Percentiles rank a stretch among this genome's conserved stretches.
These are phyloP conservation scores for Theristicus caerulescens DNA, from an alignment of 2,113 vertebrate genomes.

Conservation along the genomic window DNA sequence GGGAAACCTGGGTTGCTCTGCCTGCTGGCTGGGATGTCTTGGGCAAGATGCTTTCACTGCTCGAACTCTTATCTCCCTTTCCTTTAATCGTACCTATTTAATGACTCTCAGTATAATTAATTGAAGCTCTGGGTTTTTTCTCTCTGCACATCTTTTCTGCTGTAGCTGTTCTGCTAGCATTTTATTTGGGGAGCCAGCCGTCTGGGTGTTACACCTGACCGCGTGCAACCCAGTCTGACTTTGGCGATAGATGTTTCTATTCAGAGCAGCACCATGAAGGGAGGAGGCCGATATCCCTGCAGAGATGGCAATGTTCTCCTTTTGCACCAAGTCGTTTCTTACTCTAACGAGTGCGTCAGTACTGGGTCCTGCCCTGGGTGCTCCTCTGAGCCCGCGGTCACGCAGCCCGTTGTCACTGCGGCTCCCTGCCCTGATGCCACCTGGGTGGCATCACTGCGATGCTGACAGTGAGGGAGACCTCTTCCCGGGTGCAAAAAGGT, in stretches of 20 bases:
- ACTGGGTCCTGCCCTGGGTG: background rate
- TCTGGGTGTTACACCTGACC: background rate
- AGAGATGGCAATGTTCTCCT: background rate
- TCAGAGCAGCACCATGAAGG: background rate
- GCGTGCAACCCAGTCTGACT: background rate
- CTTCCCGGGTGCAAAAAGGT: background rate
- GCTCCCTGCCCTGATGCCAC: background rate
- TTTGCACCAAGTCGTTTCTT: background rate
- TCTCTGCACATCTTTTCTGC: background rate
- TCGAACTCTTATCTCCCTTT: background rate
- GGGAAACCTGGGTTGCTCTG: background rate
- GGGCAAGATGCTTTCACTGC: background rate
- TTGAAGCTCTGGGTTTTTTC: background rate
- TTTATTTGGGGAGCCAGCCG: background rate
- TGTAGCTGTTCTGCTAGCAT: background rate
- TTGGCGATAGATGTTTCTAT: accelerated
- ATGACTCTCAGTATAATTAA: background rate
- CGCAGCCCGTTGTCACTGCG: background rate
- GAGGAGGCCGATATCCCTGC: background rate
- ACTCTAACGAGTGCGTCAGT: background rate
- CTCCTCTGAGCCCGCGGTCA: background rate
- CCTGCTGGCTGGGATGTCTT: background rate
- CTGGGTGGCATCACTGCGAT: accelerated
- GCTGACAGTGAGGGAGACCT: background rate
- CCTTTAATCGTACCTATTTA: background rate